These are phyloP conservation scores for Tipula lateralis DNA, from an alignment of 2,888 invertebrate species.

Conservation along the genomic window DNA sequence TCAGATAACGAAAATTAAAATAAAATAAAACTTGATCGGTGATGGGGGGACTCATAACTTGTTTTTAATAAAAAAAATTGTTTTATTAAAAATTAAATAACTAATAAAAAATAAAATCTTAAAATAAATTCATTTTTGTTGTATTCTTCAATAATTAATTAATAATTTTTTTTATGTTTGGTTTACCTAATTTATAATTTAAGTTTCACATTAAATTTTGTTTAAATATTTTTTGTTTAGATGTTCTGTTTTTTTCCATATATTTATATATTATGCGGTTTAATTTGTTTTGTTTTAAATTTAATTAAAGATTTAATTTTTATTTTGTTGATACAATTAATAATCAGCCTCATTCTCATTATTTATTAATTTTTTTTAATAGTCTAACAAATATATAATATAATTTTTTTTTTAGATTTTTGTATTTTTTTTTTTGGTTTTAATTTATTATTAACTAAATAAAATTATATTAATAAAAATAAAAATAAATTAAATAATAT, in stretches of 20 bases:
- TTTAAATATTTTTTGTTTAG: background rate
- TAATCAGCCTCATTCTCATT: conserved; percentile 31
- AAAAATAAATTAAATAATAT: conserved; percentile 30
- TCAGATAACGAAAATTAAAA: background rate
- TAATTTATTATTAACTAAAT: conserved; percentile 32
- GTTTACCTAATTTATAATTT: background rate
- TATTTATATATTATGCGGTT: background rate
- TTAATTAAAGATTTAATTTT: conserved; percentile 15
- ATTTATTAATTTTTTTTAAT: conserved; percentile 21
- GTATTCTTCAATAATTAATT: background rate
- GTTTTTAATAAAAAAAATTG: background rate
- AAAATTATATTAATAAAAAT: conserved; percentile 30
- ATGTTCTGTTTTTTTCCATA: background rate
- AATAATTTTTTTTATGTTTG: conserved; percentile 12
- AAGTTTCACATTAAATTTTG: background rate
- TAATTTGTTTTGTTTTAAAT: conserved; percentile 11
- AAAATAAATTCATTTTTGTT: background rate
- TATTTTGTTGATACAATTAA: conserved; percentile 28
- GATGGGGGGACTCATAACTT: background rate
- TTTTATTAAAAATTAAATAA: conserved; percentile 7
- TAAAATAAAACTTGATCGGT: background rate
- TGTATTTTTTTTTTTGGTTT: conserved; percentile 35
- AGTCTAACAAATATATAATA: conserved; percentile 24
- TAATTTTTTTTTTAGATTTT: conserved; percentile 35
- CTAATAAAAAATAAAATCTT: background rate